Evolutionary conservation across 2,113 vertebrate genomes (phyloP), one percentile per base, ranked within the genome.

Genomic region (Halcyon senegalensis): DNA sequence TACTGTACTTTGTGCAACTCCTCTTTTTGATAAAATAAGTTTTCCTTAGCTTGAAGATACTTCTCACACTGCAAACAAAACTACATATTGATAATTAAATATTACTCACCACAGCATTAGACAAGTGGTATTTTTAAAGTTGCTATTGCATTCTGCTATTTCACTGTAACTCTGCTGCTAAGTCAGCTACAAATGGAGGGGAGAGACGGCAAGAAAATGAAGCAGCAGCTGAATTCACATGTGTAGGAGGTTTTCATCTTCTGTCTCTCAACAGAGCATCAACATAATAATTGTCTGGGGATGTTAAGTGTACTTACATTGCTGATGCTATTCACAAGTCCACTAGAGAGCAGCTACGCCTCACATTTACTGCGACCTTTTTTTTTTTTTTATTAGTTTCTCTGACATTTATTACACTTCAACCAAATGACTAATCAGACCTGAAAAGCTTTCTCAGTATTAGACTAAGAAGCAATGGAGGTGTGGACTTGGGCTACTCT

Each of bases 401-500:
- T 93, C 81, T 96, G 95, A 91, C 97, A 97, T 92, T 96, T 96
- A 83, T 44, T 95, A 72, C 63, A 62, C 91, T 92, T 96, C 92
- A 79, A 88, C 94, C 95, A 96, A 95, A 94, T 98, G 97, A 98
- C 88, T 83, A 89, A 95, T 97, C 95, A 97, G 95, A 92, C 94
- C 94, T 97, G 95, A 96, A 97, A 97, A 97, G 93, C 97, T 96
- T 96, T 98, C 96, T 96, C 90, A 93, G 81, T 81, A 73, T 84
- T 69, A 81, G 73, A 84, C 39, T 46, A 80, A 96, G 60, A 74
- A 53, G 31, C 2, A 15, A 82, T 3, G 18, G 64, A 81, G 53
- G 76, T 46, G 87, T 63, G n/a, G 76, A 74, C 64, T 91, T 62
- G 46, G 60, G 55, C 64, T 87, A 68, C 64, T 97, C 91, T 97